Evolutionary conservation across 64 coral and sea anemone species (phyloP), one percentile per base, ranked within the genome.

Genomic region (Actinia tenebrosa): DNA sequence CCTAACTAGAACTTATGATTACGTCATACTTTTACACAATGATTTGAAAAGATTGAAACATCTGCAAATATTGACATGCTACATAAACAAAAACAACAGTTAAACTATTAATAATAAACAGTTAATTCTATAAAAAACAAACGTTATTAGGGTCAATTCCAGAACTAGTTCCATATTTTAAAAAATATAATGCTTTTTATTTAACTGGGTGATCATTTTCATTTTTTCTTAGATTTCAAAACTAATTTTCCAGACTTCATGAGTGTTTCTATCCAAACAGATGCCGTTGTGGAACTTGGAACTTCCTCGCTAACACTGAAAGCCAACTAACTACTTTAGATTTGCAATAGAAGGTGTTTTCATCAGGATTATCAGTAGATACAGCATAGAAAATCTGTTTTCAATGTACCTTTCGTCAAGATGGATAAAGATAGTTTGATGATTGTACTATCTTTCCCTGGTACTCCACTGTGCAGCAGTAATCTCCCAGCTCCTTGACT

Each of bases 401-500:
- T 16, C 15, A 63, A 64, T 16, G 17, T 20, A 64, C 61, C 61
- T 64, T 64, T 64, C 61, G 16, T 20, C 61, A 64, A 16, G 61
- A 64, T 64, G 61, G 64, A 89, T 59, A 89, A 52, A 61, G 61
- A 89, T 79, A 11, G 79, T 59, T 42, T 17, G 30, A 46, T 20
- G 88, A 89, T 61, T 60, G 20, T 30, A 84, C 10, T 77, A 75
- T 64, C 22, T 25, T 85, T 27, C 56, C 55, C 68, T 90, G 58
- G 66, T 56, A 90, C 17, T 15, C 15, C 22, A 90, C 66, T 84
- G 64, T 84, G 53, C 89, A 90, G 43, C 43, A 84, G 26, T 78
- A 90, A 84, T 45, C 42, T 85, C 89, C 89, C 30, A 82, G 56
- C 83, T 90, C 82, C 42, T 77, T 66, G 82, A 90, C 43, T 47